Conservation (phyloP, 1,140 invertebrate genomes). For the Habropoda laboriosa region DNA sequence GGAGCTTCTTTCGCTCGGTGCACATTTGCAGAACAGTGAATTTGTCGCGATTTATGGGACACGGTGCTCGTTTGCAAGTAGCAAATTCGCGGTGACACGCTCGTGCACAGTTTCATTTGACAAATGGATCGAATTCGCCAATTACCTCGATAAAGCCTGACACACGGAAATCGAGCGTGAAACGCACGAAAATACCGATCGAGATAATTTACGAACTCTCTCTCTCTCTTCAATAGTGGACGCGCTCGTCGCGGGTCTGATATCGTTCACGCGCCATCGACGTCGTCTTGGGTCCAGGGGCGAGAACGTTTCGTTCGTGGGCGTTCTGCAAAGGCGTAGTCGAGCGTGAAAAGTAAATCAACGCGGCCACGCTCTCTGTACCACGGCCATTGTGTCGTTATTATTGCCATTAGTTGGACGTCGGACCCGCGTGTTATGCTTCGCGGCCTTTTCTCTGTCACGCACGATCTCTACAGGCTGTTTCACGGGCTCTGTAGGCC, state of each 20-base stretch:
- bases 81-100: slow-evolving; percentile 2
- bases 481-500: no score
- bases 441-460: slow-evolving; percentile 4
- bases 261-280: slow-evolving; percentile 38
- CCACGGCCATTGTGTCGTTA: slow-evolving; percentile 24
- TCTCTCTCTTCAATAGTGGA: no score
- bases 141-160: slow-evolving; percentile 28
- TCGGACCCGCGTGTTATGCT: not conserved
- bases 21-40: not conserved
- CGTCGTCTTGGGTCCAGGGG: no score
- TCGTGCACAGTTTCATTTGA: not conserved
- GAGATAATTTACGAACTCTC: not conserved
- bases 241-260: no score
- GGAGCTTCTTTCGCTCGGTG: no score
- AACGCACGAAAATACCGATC: no score
- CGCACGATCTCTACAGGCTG: slow-evolving; percentile 9
- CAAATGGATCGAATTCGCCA: slow-evolving; percentile 43
- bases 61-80: slow-evolving; percentile 29
- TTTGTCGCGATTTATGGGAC: slow-evolving; percentile 12
- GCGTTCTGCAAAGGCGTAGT: slow-evolving; percentile 9
- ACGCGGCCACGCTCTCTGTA: slow-evolving; percentile 40
- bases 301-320: slow-evolving; percentile 29
- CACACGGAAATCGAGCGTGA: slow-evolving; percentile 18
- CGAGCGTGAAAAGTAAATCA: slow-evolving; percentile 62
- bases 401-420: slow-evolving; percentile 34